phyloP scores from a whole-genome alignment of 2,888 invertebrate genomes.

The Phortica magna region DNA sequence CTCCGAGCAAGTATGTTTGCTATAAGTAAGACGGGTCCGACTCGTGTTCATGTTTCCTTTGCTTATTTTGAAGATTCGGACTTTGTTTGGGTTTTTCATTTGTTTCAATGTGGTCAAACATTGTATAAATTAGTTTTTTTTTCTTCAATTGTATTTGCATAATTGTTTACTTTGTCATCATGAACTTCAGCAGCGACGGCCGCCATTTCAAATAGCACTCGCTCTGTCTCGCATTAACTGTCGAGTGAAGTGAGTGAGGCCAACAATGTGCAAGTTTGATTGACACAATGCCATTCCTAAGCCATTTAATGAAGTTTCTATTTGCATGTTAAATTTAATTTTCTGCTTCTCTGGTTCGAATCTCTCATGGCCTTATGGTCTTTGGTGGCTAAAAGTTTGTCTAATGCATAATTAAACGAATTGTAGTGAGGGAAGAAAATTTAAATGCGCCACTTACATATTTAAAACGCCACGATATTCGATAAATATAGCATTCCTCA shows the following conservation, averaged over 20 bases:
- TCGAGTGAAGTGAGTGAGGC: not conserved
- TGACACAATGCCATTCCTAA: not conserved
- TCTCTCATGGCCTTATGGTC: not conserved
- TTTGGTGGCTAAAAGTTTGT: not conserved
- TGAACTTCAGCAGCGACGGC: not conserved
- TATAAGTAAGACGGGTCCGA: too few species aligned
- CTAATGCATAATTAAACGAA: constrained; percentile 4
- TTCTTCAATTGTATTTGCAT: not conserved
- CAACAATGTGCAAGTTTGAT: not conserved
- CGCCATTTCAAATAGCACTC: not conserved
- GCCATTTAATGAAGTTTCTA: not conserved
- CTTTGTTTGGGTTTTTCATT: not conserved
- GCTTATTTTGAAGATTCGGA: too few species aligned
- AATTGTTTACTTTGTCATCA: not conserved
- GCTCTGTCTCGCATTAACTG: not conserved
- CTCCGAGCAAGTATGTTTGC: too few species aligned
- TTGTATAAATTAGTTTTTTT: not conserved
- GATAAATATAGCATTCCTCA: not conserved
- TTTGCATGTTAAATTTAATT: not conserved
- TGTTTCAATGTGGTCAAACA: not conserved
- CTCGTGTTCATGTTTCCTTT: too few species aligned
- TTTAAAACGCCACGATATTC: not conserved
- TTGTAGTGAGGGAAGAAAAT: not conserved
- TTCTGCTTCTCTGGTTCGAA: not conserved
- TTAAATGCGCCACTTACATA: not conserved